Evolutionary conservation across 2,888 invertebrate genomes (phyloP).

Genomic region (Drosophila anceps): DNA sequence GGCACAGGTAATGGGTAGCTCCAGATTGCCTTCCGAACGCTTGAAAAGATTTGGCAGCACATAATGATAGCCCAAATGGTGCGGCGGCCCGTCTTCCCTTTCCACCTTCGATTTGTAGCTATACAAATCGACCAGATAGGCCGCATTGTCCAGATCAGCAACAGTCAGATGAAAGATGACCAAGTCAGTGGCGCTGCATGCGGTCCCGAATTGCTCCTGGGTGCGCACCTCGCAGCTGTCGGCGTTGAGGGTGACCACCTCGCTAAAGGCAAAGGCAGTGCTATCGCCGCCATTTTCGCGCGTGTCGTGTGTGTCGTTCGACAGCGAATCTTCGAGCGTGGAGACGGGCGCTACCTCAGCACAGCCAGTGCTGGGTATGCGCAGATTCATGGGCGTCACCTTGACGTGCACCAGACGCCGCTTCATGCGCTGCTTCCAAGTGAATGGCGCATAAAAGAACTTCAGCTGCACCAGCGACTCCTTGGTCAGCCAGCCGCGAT

Average conservation of each 20-base stretch:
- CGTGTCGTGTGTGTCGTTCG: constrained; percentile 87
- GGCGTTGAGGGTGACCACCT: constrained; percentile 90
- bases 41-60: constrained; percentile 94
- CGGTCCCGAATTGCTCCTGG: constrained; percentile 94
- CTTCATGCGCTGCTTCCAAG: constrained; percentile 90
- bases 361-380: constrained; percentile 85
- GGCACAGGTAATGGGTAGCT: constrained; percentile 94
- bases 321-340: constrained; percentile 88
- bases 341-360: constrained; percentile 53
- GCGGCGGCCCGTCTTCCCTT: constrained; percentile 90
- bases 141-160: constrained; percentile 90
- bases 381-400: constrained; percentile 90
- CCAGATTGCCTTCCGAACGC: constrained; percentile 91
- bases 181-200: constrained; percentile 90
- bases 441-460: constrained; percentile 92
- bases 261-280: constrained; percentile 86
- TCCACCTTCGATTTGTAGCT: constrained; percentile 89
- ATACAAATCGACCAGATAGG: constrained; percentile 94
- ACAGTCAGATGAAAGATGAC: constrained; percentile 92
- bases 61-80: constrained; percentile 95
- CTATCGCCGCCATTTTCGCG: constrained; percentile 87
- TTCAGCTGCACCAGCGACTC: constrained; percentile 94
- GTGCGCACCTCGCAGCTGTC: constrained; percentile 88
- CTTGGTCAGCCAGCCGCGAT: constrained; percentile 93
- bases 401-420: constrained; percentile 90